Base-by-base conservation (phyloP, 2,888 invertebrate genomes). In the Diplazon laetatorius region DNA sequence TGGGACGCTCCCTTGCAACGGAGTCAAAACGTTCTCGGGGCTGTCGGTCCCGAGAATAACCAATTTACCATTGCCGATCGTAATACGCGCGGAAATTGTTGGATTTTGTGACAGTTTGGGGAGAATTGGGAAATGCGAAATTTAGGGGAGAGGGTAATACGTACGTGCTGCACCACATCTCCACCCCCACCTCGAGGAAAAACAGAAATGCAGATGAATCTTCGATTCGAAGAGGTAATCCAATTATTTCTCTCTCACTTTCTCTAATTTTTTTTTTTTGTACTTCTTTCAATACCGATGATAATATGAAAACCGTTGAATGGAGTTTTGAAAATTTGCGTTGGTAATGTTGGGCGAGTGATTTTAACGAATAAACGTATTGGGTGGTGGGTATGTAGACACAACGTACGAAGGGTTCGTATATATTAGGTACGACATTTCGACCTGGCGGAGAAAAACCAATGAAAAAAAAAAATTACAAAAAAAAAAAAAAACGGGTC, bases 321-420 rank as follows among this genome's bases (percentile, higher is more conserved):
- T 20, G 30, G 44, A n/a, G 25, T 55, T 55, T n/a, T n/a, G n/a
- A n/a, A n/a, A 63, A 63, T 76, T 35, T 62, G 69, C 70, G 63
- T 63, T 39, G 46, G 52, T 35, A 65, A 76, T 70, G 70, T 44
- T 22, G 42, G 55, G 76, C 30, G 46, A 59, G 57, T 69, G 57
- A 52, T 70, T 76, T 76, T 70, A 57, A n/a, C 37, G 37, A 39
- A 25, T 10, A n/a, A 35, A 18, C n/a, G 18, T 60, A 10, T 25
- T n/a, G n/a, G n/a, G n/a, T n/a, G n/a, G n/a, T n/a, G n/a, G n/a
- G n/a, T n/a, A n/a, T n/a, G n/a, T n/a, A n/a, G n/a, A n/a, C n/a
- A n/a, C n/a, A n/a, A n/a, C n/a, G n/a, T n/a, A n/a, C n/a, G n/a
- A n/a, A n/a, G n/a, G n/a, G n/a, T n/a, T n/a, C n/a, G n/a, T n/a